A percentile compares a stretch with the other conserved stretches of the same genome.
Conservation (phyloP, 2,113 vertebrate species). For the Centrocercus urophasianus region DNA sequence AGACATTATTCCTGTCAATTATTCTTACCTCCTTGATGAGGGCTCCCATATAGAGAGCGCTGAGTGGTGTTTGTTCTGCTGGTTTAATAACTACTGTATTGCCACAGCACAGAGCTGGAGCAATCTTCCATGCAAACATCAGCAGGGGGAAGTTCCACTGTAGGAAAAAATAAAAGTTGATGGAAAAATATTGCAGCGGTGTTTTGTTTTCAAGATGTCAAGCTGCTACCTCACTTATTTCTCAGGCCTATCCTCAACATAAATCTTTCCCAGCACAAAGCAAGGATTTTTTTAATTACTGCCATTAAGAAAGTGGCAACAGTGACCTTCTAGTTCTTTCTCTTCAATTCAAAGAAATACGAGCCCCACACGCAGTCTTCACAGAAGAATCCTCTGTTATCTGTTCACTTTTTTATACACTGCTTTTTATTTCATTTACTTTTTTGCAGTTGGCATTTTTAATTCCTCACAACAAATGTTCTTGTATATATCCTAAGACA, state of each 20-base stretch:
- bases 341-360: conserved; percentile 27
- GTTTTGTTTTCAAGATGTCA: conserved; percentile 74
- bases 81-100: conserved; percentile 97
- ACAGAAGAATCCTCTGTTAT: conserved; percentile 5
- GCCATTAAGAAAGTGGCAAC: conserved; percentile 48
- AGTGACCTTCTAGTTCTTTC: conserved; percentile 40
- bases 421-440: conserved; percentile 30
- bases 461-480: not conserved
- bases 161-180: conserved; percentile 65
- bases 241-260: conserved; percentile 63
- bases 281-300: conserved; percentile 45
- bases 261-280: conserved; percentile 68
- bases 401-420: not conserved
- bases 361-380: not conserved
- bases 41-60: conserved; percentile 92
- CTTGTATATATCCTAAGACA: not conserved
- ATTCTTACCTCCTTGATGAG: conserved; percentile 95
- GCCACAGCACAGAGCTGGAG: conserved; percentile 94
- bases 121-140: conserved; percentile 99
- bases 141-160: conserved; percentile 99
- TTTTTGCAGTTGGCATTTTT: not conserved
- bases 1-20: not conserved
- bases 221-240: conserved; percentile 72
- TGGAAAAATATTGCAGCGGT: conserved; percentile 54
- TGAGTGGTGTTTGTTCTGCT: conserved; percentile 96